Conservation (phyloP, 2,888 invertebrate species). For the Molorchus minor region DNA sequence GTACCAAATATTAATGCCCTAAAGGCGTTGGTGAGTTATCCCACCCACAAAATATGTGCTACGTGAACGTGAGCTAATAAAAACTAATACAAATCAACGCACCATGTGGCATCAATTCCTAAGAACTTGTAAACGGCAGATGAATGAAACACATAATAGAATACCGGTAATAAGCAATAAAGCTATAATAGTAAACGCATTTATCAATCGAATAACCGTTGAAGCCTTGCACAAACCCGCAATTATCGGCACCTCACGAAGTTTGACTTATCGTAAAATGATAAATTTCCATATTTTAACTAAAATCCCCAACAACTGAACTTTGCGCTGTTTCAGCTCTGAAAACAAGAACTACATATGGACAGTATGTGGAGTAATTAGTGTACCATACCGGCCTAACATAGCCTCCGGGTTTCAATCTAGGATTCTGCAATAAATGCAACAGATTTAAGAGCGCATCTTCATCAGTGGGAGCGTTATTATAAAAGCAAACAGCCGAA, state of each 20-base stretch:
- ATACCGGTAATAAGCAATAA: too few species aligned
- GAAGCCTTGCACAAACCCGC: neutral
- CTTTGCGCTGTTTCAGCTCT: too few species aligned
- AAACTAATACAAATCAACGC: neutral
- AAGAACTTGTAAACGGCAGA: neutral
- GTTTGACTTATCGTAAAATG: neutral
- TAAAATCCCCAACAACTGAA: too few species aligned
- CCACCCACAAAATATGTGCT: too few species aligned
- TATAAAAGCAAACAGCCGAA: slow-evolving; percentile 43
- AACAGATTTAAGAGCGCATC: slow-evolving; percentile 32
- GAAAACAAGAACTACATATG: slow-evolving; percentile 12
- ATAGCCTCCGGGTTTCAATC: slow-evolving; percentile 15
- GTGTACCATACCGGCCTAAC: slow-evolving; percentile 14
- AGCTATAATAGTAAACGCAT: too few species aligned
- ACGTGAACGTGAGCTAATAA: neutral
- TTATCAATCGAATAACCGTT: neutral
- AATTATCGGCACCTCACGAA: neutral
- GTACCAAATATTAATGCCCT: too few species aligned
- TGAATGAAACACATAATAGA: neutral
- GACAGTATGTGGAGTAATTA: slow-evolving; percentile 41
- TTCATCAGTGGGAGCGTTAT: slow-evolving; percentile 32
- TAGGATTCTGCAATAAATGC: slow-evolving; percentile 33
- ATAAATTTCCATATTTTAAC: neutral
- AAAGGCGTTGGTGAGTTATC: too few species aligned
- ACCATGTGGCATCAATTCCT: neutral